Base-by-base conservation (phyloP, 2,797 vertebrate species). In the Sorex maritimensis region DNA sequence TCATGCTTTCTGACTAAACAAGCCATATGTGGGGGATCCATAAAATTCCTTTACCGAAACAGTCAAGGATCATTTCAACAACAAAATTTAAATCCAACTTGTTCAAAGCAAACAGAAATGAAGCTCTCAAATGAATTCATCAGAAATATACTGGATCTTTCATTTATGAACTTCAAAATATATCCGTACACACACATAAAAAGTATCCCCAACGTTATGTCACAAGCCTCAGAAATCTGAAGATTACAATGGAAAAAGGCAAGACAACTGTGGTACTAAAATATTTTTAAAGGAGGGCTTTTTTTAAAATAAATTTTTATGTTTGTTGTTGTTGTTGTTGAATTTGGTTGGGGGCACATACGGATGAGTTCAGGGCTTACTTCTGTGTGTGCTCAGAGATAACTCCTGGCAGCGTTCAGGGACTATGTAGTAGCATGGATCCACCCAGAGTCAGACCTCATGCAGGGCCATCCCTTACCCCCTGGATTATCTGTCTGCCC, bases 81-180 rank as follows among this genome's bases (percentile, higher is more conserved):
- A 79, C 12, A 52, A 80, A 55, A 85, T 75, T 63, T 92, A 67
- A 92, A 74, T 78, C 68, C 49, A 23, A 24, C 93, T 67, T 89
- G 24, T 24, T 46, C 4, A 55, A 63, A 52, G 19, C 8, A 81
- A 49, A 69, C 65, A 12, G 55, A 82, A 96, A 84, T 5, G 41
- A 44, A 19, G 5, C 8, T 63, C 71, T 67, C 34, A 83, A 30
- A 55, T 74, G 2, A 69, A 67, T 78, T 78, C 3, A 75, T 46
- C 14, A 73, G 14, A 2, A 69, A 89, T 17, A 52, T 75, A 81
- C 80, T 24, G 34, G 30, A 30, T 63, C 24, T 49, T 88, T 78
- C 78, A 74, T 58, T 90, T 72, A 73, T n/a, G 17, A 90, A 63
- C 23, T 82, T 75, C 55, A 75, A 90, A 82, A 67, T 13, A 61